phyloP scores from a whole-genome alignment of 92 coral and sea anemone genomes.

The Desmophyllum pertusum region DNA sequence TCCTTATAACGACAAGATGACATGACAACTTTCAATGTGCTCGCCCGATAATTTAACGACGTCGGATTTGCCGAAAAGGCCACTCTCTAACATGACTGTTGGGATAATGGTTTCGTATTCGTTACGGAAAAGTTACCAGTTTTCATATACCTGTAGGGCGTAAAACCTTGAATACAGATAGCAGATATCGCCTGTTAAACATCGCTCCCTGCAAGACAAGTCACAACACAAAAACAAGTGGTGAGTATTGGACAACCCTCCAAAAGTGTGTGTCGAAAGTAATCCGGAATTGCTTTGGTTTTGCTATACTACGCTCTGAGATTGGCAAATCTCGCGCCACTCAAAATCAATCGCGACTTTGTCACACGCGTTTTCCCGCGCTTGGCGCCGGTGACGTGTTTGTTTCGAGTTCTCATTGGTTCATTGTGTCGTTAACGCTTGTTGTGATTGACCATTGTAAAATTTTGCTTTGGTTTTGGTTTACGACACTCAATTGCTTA shows the following conservation, averaged over 20 bases:
- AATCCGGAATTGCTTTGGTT: too few relatives aligned
- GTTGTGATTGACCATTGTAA: too few relatives aligned
- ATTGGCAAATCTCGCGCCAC: too few relatives aligned
- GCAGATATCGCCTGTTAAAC: conserved; percentile 76
- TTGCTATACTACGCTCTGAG: too few relatives aligned
- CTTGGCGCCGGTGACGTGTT: too few relatives aligned
- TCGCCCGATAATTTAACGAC: neutral
- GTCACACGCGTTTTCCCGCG: too few relatives aligned
- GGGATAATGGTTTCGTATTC: neutral
- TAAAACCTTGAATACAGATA: conserved; percentile 86
- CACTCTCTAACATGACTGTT: neutral
- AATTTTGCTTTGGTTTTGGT: too few relatives aligned
- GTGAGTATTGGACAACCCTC: too few relatives aligned
- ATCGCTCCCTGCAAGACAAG: conserved; percentile 55
- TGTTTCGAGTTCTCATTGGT: too few relatives aligned
- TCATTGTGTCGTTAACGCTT: too few relatives aligned
- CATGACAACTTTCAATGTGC: neutral
- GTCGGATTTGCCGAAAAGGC: neutral
- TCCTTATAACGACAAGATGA: neutral
- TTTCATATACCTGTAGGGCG: conserved; percentile 74
- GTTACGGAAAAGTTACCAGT: neutral
- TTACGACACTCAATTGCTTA: neutral
- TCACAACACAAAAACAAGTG: neutral
- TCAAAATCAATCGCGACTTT: too few relatives aligned
- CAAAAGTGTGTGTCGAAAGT: too few relatives aligned